Evolutionary conservation across 2,113 vertebrate species (phyloP), one percentile per base, ranked within the genome.

Genomic region (Proterorhinus semilunaris): DNA sequence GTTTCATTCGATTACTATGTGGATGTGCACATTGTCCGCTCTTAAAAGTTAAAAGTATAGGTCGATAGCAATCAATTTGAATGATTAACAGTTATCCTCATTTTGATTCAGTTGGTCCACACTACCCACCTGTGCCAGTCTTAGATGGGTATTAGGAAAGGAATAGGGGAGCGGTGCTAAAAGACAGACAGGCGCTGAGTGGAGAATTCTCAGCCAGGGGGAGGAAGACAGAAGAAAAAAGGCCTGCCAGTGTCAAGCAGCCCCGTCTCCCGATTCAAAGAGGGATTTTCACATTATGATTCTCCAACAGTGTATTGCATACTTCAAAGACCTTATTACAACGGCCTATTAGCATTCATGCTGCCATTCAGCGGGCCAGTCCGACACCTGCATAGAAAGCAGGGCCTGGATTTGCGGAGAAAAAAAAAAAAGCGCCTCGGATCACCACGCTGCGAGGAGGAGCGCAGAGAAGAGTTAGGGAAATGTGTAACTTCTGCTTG

Each of bases 301-400:
- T 91, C 84, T 69, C 85, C 36, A 84, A 87, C 91, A 85, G 84
- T 90, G 91, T 91, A 89, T 91, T 92, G 88, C 91, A 90, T 84
- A 92, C 87, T 84, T 92, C 85, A 95, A 94, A 95, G 86, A 69
- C 82, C 69, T 70, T 89, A 92, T 92, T 92, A 91, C 86, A 93
- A 92, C 78, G 78, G 66, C 72, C 53, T 85, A 91, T 94, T 93
- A 93, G 91, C 91, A 95, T 90, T 94, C 91, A 93, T 85, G 88
- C 86, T 91, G 86, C 88, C 91, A 88, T 93, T 93, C 91, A 91
- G 78, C 79, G 82, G 75, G 63, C 69, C 71, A 83, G 89, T 84
- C 83, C 89, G 82, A 83, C 91, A 93, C 91, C 92, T 94, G 80
- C 85, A 90, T 90, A 87, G 90, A 76, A 89, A 93, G 91, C 85